A percentile compares a stretch with the other conserved stretches of the same genome.
phyloP scores from a whole-genome alignment of 2,797 vertebrate genomes.

The Poecilia velifera region DNA sequence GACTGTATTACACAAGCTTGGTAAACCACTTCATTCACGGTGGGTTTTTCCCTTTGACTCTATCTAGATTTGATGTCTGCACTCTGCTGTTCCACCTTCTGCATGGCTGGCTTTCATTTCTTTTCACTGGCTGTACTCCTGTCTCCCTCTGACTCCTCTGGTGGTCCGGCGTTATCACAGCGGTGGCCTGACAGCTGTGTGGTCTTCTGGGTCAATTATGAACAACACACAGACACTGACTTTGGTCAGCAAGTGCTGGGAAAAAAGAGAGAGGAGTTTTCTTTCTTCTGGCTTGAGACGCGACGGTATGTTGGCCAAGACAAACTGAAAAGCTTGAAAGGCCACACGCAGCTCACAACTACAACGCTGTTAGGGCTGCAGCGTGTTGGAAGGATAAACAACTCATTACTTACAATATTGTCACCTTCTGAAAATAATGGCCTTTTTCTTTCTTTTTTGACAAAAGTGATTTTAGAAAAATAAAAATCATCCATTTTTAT shows the following conservation, averaged over 20 bases:
- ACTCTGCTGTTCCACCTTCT: conserved; percentile 4
- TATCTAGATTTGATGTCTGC: conserved; percentile 19
- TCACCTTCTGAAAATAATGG: no score
- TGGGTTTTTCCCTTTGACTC: conserved; percentile 37
- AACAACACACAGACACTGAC: conserved; percentile 25
- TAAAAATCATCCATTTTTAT: no score
- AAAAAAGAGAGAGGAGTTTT: conserved; percentile 33
- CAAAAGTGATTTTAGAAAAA: no score
- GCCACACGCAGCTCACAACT: conserved; percentile 5
- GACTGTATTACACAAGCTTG: not conserved
- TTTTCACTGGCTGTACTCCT: not conserved
- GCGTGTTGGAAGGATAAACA: not conserved
- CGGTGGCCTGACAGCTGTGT: conserved; percentile 56
- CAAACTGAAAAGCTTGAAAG: not conserved
- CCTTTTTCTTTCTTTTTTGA: no score
- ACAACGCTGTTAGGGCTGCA: not conserved
- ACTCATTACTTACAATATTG: not conserved
- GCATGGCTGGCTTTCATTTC: conserved; percentile 23
- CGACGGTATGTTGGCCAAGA: not conserved
- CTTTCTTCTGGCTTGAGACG: conserved; percentile 47
- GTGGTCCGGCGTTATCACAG: conserved; percentile 57
- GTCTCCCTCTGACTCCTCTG: conserved; percentile 34
- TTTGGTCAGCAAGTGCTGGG: conserved; percentile 36
- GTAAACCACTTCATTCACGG: conserved; percentile 21
- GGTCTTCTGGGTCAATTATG: conserved; percentile 50